Evolutionary conservation across 1,140 invertebrate species (phyloP).

Genomic region (Andricus grossulariae): DNA sequence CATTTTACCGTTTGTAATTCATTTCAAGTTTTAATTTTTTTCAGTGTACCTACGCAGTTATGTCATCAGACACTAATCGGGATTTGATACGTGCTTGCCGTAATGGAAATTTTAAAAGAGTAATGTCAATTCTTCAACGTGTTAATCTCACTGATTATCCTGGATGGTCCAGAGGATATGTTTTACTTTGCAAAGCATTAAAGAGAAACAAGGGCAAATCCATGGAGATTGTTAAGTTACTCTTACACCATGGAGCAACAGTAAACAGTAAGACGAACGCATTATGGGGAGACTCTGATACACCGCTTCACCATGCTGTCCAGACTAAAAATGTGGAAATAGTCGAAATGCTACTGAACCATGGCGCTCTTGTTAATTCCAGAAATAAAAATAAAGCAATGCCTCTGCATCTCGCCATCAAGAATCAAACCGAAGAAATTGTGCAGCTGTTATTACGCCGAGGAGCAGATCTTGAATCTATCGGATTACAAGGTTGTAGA

Average conservation of each 20-base stretch:
- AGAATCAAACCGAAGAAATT: conserved; percentile 27
- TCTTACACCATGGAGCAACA: conserved; percentile 49
- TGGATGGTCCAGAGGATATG: not conserved
- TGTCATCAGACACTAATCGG: not conserved
- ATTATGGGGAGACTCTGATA: not conserved
- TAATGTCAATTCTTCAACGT: not conserved
- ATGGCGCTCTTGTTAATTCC: conserved; percentile 68
- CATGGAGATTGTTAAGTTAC: conserved; percentile 27
- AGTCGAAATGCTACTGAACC: conserved; percentile 76
- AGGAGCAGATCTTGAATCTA: conserved; percentile 33
- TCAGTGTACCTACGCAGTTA: not conserved
- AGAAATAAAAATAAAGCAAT: conserved; percentile 74
- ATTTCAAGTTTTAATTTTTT: no score
- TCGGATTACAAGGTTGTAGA: conserved; percentile 3
- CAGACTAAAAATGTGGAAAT: conserved; percentile 74
- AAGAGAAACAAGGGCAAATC: not conserved
- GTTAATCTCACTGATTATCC: not conserved
- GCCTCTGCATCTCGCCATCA: conserved; percentile 39
- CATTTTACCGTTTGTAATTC: no score
- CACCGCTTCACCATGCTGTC: conserved; percentile 54
- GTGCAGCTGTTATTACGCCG: conserved; percentile 37
- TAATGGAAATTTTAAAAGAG: not conserved
- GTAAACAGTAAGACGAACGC: conserved; percentile 56
- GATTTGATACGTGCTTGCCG: not conserved
- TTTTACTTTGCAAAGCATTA: conserved; percentile 51